Conservation (phyloP, 92 coral and sea anemone species). For the Desmophyllum pertusum region DNA sequence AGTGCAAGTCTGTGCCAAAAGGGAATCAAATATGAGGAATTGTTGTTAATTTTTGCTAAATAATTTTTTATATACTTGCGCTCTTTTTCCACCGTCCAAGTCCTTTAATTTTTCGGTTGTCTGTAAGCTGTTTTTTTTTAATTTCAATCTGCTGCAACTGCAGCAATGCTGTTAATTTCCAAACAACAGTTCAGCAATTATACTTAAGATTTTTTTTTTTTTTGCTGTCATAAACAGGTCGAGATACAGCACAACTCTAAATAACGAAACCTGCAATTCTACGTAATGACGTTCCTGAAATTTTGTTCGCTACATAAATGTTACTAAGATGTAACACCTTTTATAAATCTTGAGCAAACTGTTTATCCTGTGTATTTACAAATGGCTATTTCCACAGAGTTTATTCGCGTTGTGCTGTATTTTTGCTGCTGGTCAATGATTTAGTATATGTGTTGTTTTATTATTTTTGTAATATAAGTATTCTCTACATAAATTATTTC, state of each 20-base stretch:
- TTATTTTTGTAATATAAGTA: neutral
- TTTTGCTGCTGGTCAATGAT: neutral
- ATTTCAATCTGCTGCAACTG: too few species aligned
- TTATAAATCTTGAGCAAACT: neutral
- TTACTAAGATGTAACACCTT: neutral
- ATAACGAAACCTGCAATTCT: neutral
- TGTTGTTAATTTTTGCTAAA: too few species aligned
- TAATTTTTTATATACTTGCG: too few species aligned
- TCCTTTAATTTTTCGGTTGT: too few species aligned
- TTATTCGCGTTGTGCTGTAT: neutral
- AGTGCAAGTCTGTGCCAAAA: too few species aligned
- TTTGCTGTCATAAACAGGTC: neutral
- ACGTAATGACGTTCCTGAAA: neutral
- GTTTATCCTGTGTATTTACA: neutral
- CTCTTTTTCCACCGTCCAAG: too few species aligned
- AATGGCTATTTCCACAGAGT: neutral
- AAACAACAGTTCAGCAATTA: too few species aligned
- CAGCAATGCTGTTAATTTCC: too few species aligned
- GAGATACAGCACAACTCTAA: neutral
- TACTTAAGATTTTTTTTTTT: too few species aligned
- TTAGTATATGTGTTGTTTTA: neutral
- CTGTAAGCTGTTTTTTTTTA: too few species aligned
- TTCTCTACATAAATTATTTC: neutral
- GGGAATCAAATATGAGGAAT: too few species aligned
- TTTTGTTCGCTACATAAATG: neutral